phyloP scores from a whole-genome alignment of 2,113 vertebrate species.

The Nestor notabilis region DNA sequence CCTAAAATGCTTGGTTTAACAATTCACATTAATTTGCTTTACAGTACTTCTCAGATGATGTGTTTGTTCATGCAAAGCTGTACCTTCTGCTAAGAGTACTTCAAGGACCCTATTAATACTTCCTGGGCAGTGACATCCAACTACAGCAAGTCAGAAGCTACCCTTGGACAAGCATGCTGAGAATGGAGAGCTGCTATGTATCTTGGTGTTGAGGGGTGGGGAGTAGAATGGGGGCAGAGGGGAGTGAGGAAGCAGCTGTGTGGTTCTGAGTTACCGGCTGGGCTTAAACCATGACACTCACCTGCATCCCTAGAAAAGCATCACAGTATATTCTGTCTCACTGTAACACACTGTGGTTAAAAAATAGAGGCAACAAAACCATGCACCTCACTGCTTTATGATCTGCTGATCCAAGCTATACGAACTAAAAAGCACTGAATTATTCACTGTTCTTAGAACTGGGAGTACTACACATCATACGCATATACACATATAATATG shows the following conservation, averaged over 20 bases:
- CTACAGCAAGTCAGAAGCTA: neutral
- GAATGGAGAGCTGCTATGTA: neutral
- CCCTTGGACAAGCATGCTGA: neutral
- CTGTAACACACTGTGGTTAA: neutral
- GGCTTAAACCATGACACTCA: neutral
- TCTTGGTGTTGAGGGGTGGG: neutral
- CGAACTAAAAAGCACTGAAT: neutral
- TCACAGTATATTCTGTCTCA: neutral
- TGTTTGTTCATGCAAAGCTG: neutral
- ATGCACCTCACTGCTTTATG: neutral
- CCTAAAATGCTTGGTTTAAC: neutral
- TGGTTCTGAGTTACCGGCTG: neutral
- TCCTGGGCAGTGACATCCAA: neutral
- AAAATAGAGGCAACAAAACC: neutral
- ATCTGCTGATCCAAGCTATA: neutral
- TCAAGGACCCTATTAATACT: neutral
- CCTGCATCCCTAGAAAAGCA: neutral
- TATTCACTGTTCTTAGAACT: neutral
- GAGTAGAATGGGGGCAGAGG: neutral
- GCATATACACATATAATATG: too few relatives aligned
- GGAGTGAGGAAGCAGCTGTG: neutral
- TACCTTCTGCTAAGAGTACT: neutral
- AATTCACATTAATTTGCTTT: neutral
- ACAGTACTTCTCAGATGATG: neutral
- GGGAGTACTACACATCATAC: neutral